Percentiles rank a stretch among this genome's conserved stretches.
These are phyloP conservation scores for Geodia barretti DNA, from an alignment of 37 sponge, comb jelly and placozoan species.

Conservation along the genomic window DNA sequence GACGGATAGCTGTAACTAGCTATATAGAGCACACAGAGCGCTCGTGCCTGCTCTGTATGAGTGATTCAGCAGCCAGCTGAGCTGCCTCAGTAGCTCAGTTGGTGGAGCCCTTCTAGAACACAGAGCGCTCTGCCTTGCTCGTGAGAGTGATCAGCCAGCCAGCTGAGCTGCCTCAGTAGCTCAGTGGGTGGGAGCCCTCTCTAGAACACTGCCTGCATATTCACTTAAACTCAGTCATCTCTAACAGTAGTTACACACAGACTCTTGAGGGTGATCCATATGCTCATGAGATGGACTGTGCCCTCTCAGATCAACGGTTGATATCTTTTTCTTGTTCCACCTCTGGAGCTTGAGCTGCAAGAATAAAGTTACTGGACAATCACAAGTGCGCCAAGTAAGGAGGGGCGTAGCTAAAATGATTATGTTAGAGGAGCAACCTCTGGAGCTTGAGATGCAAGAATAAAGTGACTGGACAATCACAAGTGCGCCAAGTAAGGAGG, in stretches of 20 bases:
- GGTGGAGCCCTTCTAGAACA: no score
- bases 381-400: no score
- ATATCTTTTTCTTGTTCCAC: neutral
- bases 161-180: no score
- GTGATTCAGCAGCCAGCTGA: neutral
- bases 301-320: neutral
- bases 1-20: conserved; percentile 17
- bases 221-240: neutral
- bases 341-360: neutral
- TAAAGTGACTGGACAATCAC: no score
- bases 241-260: neutral
- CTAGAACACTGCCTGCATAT: neutral
- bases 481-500: no score
- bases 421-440: no score
- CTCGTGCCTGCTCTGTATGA: neutral
- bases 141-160: no score
- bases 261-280: neutral
- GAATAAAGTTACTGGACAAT: no score
- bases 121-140: no score
- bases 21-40: conserved; percentile 15
- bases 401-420: no score
- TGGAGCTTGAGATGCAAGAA: no score
- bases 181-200: no score
- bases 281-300: neutral
- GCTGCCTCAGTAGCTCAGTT: neutral